Base-by-base conservation (phyloP, 2,888 invertebrate species). In the Apocheima hispidaria region DNA sequence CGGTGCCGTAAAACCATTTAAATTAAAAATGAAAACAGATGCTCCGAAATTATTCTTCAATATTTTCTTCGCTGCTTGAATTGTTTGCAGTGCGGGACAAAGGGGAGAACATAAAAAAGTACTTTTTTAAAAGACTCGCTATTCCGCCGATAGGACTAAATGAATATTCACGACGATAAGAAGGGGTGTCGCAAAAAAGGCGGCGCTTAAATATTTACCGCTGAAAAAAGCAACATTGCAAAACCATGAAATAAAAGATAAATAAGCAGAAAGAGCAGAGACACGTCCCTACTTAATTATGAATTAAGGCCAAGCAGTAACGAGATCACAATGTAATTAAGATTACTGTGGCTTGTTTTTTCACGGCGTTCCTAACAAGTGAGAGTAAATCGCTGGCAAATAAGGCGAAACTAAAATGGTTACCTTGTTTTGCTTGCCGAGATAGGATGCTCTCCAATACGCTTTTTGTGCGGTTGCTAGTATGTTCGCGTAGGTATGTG, bases 281-380 rank as follows among this genome's bases (percentile, higher is more conserved):
- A 86, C 88, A 87, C 83, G 87, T 86, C 86, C 86, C 88, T 89
- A 87, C 90, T 92, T 92, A 91, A 92, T 92, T 92, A 91, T 92
- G 90, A 92, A 91, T 90, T 90, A 92, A 84, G 87, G 87, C 80
- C 84, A 81, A 77, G 81, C 85, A 81, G 90, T 89, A 91, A 91
- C 87, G 88, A 90, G 91, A 92, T 91, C 91, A 88, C 90, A 90
- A 87, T 86, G 86, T 90, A 91, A 92, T 92, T 90, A 91, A 92
- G 92, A 92, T 92, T 92, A 92, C 90, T 88, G 88, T 82, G 87
- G 81, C 77, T 79, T 78, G 85, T 78, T 87, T 90, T 86, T 89
- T 86, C 82, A 83, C 80, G 78, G 71, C 79, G 75, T 73, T 79
- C 78, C 79, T 74, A 80, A 78, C 82, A 83, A 86, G 84, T 84